Evolutionary conservation across 2,113 vertebrate genomes (phyloP).

Genomic region (Aldabrachelys gigantea): DNA sequence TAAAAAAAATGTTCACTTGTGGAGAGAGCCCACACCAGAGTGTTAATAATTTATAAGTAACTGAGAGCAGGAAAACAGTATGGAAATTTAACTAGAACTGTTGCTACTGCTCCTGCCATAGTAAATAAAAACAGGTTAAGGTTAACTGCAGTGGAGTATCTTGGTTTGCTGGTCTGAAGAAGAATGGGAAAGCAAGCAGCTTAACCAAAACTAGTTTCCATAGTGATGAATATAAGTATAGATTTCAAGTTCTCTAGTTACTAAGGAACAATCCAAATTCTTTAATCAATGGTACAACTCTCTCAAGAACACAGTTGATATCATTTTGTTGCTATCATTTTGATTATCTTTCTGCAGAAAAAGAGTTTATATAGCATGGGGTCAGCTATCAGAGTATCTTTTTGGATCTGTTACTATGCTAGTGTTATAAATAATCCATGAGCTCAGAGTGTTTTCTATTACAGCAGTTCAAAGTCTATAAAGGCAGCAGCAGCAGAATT

Average conservation of each 20-base stretch:
- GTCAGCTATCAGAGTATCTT: neutral
- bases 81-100: neutral
- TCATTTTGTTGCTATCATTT: neutral
- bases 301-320: neutral
- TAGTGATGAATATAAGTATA: neutral
- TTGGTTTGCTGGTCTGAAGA: neutral
- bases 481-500: neutral
- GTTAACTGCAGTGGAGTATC: neutral
- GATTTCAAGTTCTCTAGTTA: fast-evolving
- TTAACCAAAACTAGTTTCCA: constrained; percentile 6
- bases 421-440: neutral
- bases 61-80: neutral
- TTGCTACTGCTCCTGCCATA: neutral
- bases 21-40: neutral
- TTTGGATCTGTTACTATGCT: neutral
- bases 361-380: neutral
- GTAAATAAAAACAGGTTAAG: neutral
- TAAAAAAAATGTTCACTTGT: neutral
- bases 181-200: neutral
- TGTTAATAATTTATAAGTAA: neutral
- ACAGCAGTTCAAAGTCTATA: neutral
- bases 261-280: neutral
- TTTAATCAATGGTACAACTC: neutral
- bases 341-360: neutral
- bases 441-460: neutral